Evolutionary conservation across 1,140 invertebrate species (phyloP).

Genomic region (Carposina sasakii): DNA sequence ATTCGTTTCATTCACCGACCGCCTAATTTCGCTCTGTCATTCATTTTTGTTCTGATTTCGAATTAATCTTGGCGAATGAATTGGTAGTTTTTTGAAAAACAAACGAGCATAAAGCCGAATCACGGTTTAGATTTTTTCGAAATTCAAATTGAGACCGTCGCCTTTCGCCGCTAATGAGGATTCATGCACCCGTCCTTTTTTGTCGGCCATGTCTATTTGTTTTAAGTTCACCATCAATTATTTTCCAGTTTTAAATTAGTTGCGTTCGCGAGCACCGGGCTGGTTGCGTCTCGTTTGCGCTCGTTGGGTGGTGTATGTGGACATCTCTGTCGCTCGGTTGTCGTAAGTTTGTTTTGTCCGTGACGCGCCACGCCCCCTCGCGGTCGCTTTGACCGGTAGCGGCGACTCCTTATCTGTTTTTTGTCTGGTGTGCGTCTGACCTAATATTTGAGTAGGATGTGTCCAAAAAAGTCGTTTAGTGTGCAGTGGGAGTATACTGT

Average conservation of each 20-base stretch:
- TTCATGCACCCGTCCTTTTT: conserved; percentile 57
- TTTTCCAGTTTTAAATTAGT: conserved; percentile 67
- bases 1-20: conserved; percentile 44
- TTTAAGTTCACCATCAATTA: conserved; percentile 67
- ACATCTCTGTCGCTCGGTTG: conserved; percentile 45
- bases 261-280: conserved; percentile 43
- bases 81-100: conserved; percentile 40
- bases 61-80: conserved; percentile 44
- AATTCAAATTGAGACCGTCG: conserved; percentile 47
- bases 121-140: conserved; percentile 46
- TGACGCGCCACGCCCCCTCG: conserved; percentile 61
- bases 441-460: conserved; percentile 59
- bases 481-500: conserved; percentile 49
- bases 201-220: conserved; percentile 68
- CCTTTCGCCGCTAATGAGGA: conserved; percentile 49
- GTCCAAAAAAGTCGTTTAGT: conserved; percentile 49
- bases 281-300: conserved; percentile 34
- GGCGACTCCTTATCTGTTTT: conserved; percentile 56
- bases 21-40: conserved; percentile 48
- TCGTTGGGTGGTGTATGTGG: conserved; percentile 18
- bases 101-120: conserved; percentile 35
- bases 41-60: conserved; percentile 38
- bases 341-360: conserved; percentile 66
- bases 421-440: conserved; percentile 52
- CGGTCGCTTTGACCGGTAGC: conserved; percentile 65